Evolutionary conservation across 92 coral and sea anemone species (phyloP), one percentile per base, ranked within the genome.

Genomic region (Plumapathes pennacea): DNA sequence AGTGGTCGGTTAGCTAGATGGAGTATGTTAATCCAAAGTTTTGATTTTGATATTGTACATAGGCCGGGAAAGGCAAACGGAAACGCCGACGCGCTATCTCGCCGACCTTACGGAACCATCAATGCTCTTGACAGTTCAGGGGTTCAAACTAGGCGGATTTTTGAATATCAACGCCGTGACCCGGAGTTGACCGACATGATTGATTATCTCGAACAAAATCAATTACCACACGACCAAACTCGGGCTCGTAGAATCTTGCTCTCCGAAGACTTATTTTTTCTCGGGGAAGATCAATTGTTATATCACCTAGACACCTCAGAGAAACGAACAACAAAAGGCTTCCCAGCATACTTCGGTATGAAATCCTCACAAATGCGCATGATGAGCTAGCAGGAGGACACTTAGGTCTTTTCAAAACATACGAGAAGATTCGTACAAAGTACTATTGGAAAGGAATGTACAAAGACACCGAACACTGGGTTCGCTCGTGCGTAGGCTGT

Each of bases 381-480:
- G 89, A 76, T 25, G 62, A 64, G 22, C 59, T 75, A 4, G 23
- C 62, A 0, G 85, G 80, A 0, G 85, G 90, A 29, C 85, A 83
- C 50, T 40, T 83, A 12, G 85, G 90, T 11, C 22, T 63, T 7
- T 71, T 62, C 15, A 83, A 83, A 43, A 69, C 80, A 5, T 83
- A 76, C 22, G 75, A 61, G 11, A 76, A 83, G 39, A 36, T 83
- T 0, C 39, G 76, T 3, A 64, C 40, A 11, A 57, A 63, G 0
- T 83, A 54, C 53, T 82, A 60, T 43, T 77, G 81, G 85, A 43
- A 40, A 11, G 77, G 75, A 10, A 83, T 76, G 89, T 76, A 56
- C 36, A 68, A 62, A 15, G 84, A 83, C 33, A 52, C 56, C n/a
- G 60, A 54, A 60, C 49, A 30, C 34, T 76, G 83, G 83, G 26